Conservation (phyloP, 2,797 vertebrate species). For the Saguinus oedipus region DNA sequence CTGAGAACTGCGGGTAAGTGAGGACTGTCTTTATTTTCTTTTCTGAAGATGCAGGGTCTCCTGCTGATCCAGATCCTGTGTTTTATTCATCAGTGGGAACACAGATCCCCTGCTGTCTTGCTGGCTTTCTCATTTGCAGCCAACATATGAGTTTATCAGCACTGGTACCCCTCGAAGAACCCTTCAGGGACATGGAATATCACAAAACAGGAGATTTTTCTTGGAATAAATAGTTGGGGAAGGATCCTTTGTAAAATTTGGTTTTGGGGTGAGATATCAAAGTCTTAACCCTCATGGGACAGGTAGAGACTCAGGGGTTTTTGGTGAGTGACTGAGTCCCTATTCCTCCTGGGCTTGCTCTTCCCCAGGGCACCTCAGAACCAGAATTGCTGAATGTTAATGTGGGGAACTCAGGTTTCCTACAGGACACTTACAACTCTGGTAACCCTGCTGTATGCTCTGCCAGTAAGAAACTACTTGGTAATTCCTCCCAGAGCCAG, state of each 20-base stretch:
- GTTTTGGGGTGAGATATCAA: conserved; percentile 16
- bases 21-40: not conserved
- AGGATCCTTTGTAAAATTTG: not conserved
- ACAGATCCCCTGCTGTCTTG: not conserved
- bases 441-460: not conserved
- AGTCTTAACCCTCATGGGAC: not conserved
- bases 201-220: conserved; percentile 21
- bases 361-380: not conserved
- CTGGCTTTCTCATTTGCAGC: conserved; percentile 57
- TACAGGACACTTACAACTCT: not conserved
- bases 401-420: not conserved
- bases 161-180: not conserved
- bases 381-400: not conserved
- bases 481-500: conserved; percentile 25
- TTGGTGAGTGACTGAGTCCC: not conserved
- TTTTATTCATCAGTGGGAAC: conserved; percentile 26
- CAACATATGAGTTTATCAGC: conserved; percentile 35
- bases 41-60: not conserved
- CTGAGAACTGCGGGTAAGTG: not conserved
- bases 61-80: not conserved
- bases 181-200: not conserved
- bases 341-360: not conserved
- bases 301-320: not conserved
- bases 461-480: not conserved
- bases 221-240: not conserved